These are phyloP conservation scores for Pammene fasciana DNA, from an alignment of 2,888 invertebrate genomes.

Conservation along the genomic window DNA sequence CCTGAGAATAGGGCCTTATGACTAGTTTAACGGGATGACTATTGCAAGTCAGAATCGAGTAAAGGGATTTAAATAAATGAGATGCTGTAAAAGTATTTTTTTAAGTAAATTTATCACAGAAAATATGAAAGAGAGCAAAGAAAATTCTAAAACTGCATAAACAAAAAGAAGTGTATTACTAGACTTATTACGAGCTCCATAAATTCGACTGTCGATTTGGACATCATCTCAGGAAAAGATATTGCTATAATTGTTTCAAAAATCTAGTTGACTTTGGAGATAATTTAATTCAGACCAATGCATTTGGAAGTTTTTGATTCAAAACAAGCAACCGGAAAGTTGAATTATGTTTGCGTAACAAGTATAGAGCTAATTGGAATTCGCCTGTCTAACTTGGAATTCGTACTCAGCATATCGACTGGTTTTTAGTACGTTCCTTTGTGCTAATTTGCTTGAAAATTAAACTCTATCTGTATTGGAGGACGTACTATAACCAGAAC, in stretches of 20 bases:
- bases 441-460: slow-evolving; percentile 20
- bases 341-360: slow-evolving; percentile 28
- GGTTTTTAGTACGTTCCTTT: slow-evolving; percentile 26
- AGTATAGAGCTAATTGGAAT: slow-evolving; percentile 30
- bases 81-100: background rate
- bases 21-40: background rate
- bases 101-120: no score
- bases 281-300: background rate
- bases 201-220: no score
- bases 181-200: no score
- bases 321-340: slow-evolving; percentile 12
- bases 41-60: background rate
- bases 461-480: slow-evolving; percentile 13
- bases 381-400: slow-evolving; percentile 24
- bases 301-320: slow-evolving; percentile 3
- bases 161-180: no score
- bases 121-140: no score
- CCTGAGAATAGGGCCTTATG: slow-evolving; percentile 25
- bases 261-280: no score
- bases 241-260: no score
- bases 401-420: slow-evolving; percentile 29
- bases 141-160: no score
- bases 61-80: background rate
- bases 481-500: background rate
- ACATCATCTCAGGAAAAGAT: no score